A percentile compares a stretch with the other conserved stretches of the same genome.
Evolutionary conservation across 2,888 invertebrate species (phyloP).

Genomic region (Tinea semifulvella): DNA sequence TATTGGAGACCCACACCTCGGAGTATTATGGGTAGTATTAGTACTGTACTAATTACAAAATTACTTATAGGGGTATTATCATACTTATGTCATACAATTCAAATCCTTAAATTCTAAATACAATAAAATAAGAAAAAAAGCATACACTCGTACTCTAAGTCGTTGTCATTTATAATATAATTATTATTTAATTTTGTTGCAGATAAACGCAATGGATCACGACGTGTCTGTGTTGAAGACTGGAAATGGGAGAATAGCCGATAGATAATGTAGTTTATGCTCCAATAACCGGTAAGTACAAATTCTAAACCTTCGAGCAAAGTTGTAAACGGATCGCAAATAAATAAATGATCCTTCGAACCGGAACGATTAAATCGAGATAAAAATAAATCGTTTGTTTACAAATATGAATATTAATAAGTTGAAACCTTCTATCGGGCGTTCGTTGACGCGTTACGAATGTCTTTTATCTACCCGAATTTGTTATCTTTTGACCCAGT

Average conservation of each 20-base stretch:
- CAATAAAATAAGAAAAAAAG: no score
- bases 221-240: not conserved
- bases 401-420: not conserved
- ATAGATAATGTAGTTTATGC: not conserved
- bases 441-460: not conserved
- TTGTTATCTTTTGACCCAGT: constrained; percentile 1
- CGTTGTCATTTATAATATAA: no score
- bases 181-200: not conserved
- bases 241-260: not conserved
- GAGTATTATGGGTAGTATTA: no score
- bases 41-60: no score
- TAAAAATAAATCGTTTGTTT: not conserved
- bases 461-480: not conserved
- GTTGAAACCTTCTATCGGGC: not conserved
- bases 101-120: no score
- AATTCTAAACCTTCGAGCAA: not conserved
- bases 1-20: no score
- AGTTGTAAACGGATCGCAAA: not conserved
- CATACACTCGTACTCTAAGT: no score
- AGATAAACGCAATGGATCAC: not conserved
- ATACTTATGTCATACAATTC: no score
- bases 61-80: no score
- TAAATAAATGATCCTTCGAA: no score
- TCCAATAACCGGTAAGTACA: not conserved
- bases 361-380: no score